These are phyloP conservation scores for Eupeodes latifasciatus DNA, from an alignment of 2,888 invertebrate genomes.

Conservation along the genomic window DNA sequence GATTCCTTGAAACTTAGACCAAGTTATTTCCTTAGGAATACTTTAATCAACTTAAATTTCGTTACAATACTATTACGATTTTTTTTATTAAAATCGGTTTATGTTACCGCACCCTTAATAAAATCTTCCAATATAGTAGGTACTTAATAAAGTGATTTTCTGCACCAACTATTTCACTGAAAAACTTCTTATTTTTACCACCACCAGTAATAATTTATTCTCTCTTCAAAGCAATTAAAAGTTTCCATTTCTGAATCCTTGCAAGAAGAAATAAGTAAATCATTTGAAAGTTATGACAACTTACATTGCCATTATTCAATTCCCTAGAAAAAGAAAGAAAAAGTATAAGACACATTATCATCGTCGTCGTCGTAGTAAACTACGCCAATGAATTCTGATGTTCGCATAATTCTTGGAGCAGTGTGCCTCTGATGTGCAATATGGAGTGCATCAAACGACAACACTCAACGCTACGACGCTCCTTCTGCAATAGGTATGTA, in stretches of 20 bases:
- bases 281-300: conserved; percentile 26
- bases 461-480: not conserved
- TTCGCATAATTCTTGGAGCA: not conserved
- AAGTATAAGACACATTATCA: not conserved
- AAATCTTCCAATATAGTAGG: not conserved
- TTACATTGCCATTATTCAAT: conserved; percentile 4
- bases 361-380: too few relatives aligned
- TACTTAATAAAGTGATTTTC: not conserved
- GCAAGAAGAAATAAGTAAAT: not conserved
- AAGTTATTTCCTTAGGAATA: too few relatives aligned
- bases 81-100: too few relatives aligned
- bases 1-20: too few relatives aligned
- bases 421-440: not conserved
- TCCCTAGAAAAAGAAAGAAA: not conserved
- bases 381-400: not conserved
- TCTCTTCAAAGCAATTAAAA: conserved; percentile 9
- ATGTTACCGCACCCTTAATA: too few relatives aligned
- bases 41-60: too few relatives aligned
- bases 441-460: not conserved
- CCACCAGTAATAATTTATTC: not conserved
- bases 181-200: not conserved
- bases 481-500: not conserved
- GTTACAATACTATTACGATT: too few relatives aligned
- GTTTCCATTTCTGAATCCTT: not conserved
- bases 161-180: not conserved